phyloP scores from a whole-genome alignment of 2,888 invertebrate genomes.

The Notodonta ziczac region DNA sequence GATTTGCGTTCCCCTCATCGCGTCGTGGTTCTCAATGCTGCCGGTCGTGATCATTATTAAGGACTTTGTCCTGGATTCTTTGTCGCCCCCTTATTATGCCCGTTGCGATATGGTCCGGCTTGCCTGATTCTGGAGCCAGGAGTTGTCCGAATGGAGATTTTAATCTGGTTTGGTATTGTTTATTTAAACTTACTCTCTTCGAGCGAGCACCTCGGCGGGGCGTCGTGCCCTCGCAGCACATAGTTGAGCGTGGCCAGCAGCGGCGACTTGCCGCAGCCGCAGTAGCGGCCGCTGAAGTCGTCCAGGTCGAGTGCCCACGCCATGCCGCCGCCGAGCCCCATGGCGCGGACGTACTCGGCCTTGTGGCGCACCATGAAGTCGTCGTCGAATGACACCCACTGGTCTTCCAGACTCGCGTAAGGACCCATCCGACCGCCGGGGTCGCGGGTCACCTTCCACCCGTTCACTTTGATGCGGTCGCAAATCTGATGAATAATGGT shows the following conservation, averaged over 20 bases:
- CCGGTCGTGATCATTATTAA: too few relatives aligned
- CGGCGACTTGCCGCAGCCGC: constrained; percentile 93
- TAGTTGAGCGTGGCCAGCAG: constrained; percentile 92
- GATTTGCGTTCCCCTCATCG: too few relatives aligned
- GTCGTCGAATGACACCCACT: constrained; percentile 98
- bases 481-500: constrained; percentile 87
- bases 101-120: too few relatives aligned
- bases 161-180: neutral
- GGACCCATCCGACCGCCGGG: constrained; percentile 93
- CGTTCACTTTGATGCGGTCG: constrained; percentile 88
- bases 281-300: constrained; percentile 90
- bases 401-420: constrained; percentile 92
- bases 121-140: too few relatives aligned
- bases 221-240: constrained; percentile 88
- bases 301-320: constrained; percentile 95
- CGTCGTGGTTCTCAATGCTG: too few relatives aligned
- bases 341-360: constrained; percentile 91
- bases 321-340: constrained; percentile 94
- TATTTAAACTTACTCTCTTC: constrained; percentile 65
- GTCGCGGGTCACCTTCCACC: constrained; percentile 92
- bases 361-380: constrained; percentile 92
- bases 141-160: too few relatives aligned
- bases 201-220: constrained; percentile 82
- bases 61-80: too few relatives aligned
- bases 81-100: too few relatives aligned